These are phyloP conservation scores for Ophion obscuratus DNA, from an alignment of 2,888 invertebrate genomes.

Conservation along the genomic window DNA sequence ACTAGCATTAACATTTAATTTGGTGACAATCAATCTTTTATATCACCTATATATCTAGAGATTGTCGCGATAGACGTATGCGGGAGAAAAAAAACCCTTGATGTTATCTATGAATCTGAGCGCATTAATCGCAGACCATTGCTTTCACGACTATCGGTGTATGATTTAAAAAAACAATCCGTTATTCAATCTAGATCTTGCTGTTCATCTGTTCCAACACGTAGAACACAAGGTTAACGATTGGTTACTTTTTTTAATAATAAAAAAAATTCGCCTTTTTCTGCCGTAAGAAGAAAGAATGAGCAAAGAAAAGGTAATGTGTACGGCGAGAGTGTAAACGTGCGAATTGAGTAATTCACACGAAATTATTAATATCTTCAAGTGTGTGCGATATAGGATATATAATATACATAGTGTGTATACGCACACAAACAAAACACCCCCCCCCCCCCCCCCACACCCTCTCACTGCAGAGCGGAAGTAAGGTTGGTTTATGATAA, in stretches of 20 bases:
- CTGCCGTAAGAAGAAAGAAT: constrained; percentile 3
- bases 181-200: not conserved
- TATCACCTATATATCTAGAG: not conserved
- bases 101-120: not conserved
- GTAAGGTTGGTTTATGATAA: constrained; percentile 32
- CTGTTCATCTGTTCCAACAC: not conserved
- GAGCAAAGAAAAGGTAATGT: constrained; percentile 21
- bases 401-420: constrained; percentile 12
- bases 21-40: constrained; percentile 1
- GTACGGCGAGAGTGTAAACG: constrained; percentile 9
- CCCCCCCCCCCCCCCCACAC: constrained; percentile 15
- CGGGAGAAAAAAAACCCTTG: not conserved
- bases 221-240: not conserved
- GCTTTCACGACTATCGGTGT: not conserved
- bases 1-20: constrained; percentile 3
- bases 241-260: constrained; percentile 6
- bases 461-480: constrained; percentile 16
- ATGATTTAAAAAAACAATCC: not conserved
- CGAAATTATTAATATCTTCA: constrained; percentile 25
- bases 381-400: constrained; percentile 51
- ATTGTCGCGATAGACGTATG: constrained; percentile 1
- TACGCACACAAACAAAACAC: constrained; percentile 16
- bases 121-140: not conserved
- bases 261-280: not conserved
- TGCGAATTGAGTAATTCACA: constrained; percentile 15